phyloP scores from a whole-genome alignment of 2,113 vertebrate species.

The Arizona elegans region DNA sequence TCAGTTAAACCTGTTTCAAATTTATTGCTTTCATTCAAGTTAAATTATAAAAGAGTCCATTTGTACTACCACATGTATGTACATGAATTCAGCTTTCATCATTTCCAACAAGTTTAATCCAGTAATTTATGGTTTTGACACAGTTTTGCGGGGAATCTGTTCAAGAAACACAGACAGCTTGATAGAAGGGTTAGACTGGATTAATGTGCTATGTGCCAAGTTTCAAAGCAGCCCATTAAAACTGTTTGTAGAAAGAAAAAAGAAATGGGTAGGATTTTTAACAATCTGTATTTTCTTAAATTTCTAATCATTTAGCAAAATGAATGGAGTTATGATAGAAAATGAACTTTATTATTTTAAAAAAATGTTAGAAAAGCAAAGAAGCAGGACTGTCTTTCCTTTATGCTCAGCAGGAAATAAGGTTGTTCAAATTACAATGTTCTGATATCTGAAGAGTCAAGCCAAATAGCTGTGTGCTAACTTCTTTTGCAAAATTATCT shows the following conservation, averaged over 20 bases:
- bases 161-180: conserved; percentile 68
- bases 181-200: conserved; percentile 67
- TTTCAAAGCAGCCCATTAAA: conserved; percentile 56
- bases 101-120: conserved; percentile 75
- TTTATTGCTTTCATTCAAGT: conserved; percentile 81
- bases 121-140: conserved; percentile 76
- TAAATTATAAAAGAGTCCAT: conserved; percentile 79
- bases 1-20: conserved; percentile 80
- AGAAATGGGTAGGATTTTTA: conserved; percentile 55
- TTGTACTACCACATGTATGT: conserved; percentile 79
- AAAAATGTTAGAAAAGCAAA: conserved; percentile 55
- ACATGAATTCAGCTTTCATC: conserved; percentile 79
- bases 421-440: conserved; percentile 48
- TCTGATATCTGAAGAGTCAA: conserved; percentile 50
- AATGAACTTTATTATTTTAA: conserved; percentile 63
- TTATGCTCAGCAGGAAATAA: conserved; percentile 59
- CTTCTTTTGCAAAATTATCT: conserved; percentile 38
- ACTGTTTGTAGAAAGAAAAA: conserved; percentile 55
- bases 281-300: conserved; percentile 51
- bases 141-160: conserved; percentile 70
- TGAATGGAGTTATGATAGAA: conserved; percentile 54
- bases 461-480: conserved; percentile 41
- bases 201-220: conserved; percentile 61
- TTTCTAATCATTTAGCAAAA: conserved; percentile 66
- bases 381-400: conserved; percentile 56